Percentiles rank a stretch among this genome's conserved stretches.
Conservation (phyloP, 2,113 vertebrate genomes). For the Laticauda laticaudata region DNA sequence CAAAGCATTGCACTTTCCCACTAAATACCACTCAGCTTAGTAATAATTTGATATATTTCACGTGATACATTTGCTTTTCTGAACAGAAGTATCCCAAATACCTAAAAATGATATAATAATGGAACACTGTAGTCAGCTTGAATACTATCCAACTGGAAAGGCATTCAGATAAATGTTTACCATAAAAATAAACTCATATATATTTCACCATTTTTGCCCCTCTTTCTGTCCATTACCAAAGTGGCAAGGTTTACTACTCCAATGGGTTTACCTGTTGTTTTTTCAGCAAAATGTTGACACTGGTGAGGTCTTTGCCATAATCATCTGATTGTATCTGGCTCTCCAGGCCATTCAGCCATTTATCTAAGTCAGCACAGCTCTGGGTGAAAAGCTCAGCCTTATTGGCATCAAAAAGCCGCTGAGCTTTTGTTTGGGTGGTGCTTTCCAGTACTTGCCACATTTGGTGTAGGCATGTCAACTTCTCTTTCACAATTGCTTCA, state of each 20-base stretch:
- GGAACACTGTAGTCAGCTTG: neutral
- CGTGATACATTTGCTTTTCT: neutral
- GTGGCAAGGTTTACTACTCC: neutral
- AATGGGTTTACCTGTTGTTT: conserved; percentile 86
- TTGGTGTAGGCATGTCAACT: conserved; percentile 80
- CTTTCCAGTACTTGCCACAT: conserved; percentile 94
- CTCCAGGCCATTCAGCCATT: conserved; percentile 89
- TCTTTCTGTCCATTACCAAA: neutral
- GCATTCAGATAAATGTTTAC: neutral
- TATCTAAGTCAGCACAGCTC: conserved; percentile 93
- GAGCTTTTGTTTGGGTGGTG: conserved; percentile 94
- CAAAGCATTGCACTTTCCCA: neutral
- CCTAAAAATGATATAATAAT: neutral
- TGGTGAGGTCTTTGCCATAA: conserved; percentile 95
- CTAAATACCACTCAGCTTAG: neutral
- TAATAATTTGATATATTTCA: neutral
- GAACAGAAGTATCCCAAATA: neutral
- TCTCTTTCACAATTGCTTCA: conserved; percentile 85
- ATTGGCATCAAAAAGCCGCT: conserved; percentile 95
- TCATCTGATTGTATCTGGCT: conserved; percentile 95
- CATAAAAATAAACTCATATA: neutral
- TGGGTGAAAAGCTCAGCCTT: conserved; percentile 96
- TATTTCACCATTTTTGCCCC: neutral
- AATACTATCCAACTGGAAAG: neutral
- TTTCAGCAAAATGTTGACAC: conserved; percentile 94